Evolutionary conservation across 2,888 invertebrate species (phyloP).

Genomic region (Opisthograptis luteolata): DNA sequence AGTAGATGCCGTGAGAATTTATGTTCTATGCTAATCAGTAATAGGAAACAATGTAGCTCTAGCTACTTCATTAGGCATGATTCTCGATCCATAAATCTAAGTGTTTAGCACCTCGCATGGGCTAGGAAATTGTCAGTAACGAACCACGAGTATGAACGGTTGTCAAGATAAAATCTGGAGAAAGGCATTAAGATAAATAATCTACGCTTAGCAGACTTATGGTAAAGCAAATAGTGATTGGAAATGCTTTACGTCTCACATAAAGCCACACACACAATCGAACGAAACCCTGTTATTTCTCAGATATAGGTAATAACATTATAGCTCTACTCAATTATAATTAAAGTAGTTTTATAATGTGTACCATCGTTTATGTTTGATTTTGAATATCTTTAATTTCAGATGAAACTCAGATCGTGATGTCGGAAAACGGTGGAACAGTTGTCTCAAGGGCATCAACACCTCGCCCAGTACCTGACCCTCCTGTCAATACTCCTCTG

Average conservation of each 20-base stretch:
- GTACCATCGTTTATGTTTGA: too few species aligned
- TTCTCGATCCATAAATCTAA: slow-evolving; percentile 78
- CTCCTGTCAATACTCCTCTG: slow-evolving; percentile 71
- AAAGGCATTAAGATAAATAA: slow-evolving; percentile 61
- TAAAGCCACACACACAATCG: too few species aligned
- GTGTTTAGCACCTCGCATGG: slow-evolving; percentile 57
- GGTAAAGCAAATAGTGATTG: slow-evolving; percentile 34
- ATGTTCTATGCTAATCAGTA: slow-evolving; percentile 59
- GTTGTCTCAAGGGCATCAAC: slow-evolving; percentile 78
- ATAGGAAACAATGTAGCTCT: slow-evolving; percentile 64
- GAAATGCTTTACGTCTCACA: slow-evolving; percentile 12
- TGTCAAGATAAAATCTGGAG: slow-evolving; percentile 53
- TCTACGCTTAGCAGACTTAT: slow-evolving; percentile 36
- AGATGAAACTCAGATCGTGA: slow-evolving; percentile 67
- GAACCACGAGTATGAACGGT: slow-evolving; percentile 28
- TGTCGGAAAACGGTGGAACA: slow-evolving; percentile 79
- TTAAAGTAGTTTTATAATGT: background rate
- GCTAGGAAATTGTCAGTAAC: slow-evolving; percentile 28
- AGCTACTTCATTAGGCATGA: slow-evolving; percentile 75
- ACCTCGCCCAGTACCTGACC: slow-evolving; percentile 78
- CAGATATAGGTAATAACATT: slow-evolving; percentile 4
- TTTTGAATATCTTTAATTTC: slow-evolving; percentile 58
- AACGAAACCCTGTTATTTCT: slow-evolving; percentile 24
- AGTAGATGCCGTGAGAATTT: slow-evolving; percentile 52
- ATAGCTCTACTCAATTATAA: too few species aligned